A percentile compares a stretch with the other conserved stretches of the same genome.
Evolutionary conservation across 1,140 invertebrate species (phyloP).

Genomic region (Probaryconus sp.): DNA sequence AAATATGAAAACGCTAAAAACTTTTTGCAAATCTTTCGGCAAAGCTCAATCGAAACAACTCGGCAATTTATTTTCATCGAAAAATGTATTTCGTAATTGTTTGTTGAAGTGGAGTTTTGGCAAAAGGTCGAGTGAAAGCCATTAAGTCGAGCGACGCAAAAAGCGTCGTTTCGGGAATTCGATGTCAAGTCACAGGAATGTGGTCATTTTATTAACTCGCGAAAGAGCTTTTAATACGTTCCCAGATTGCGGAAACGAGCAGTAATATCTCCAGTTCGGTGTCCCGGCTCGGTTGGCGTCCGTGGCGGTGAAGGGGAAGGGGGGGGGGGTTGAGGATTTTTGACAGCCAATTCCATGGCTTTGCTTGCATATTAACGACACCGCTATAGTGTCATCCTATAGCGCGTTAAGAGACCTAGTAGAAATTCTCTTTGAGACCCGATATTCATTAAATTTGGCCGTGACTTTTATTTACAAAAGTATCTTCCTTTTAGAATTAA

Average conservation of each 20-base stretch:
- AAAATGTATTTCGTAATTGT: too few relatives aligned
- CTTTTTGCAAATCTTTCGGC: too few relatives aligned
- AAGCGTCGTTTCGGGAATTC: background rate
- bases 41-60: too few relatives aligned
- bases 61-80: too few relatives aligned
- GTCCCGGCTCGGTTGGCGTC: too few relatives aligned
- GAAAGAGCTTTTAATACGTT: conserved; percentile 15
- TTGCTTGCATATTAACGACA: conserved; percentile 52
- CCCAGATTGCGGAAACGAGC: conserved; percentile 10
- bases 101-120: too few relatives aligned
- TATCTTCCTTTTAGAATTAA: conserved; percentile 21
- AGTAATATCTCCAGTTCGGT: conserved; percentile 13
- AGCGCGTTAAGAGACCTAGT: conserved; percentile 11
- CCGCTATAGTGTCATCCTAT: background rate
- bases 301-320: too few relatives aligned
- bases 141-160: too few relatives aligned
- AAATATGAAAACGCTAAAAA: too few relatives aligned
- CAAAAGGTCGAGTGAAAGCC: too few relatives aligned
- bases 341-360: conserved; percentile 12
- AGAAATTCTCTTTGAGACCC: conserved; percentile 54
- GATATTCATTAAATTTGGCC: conserved; percentile 62
- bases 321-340: conserved; percentile 6
- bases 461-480: conserved; percentile 59
- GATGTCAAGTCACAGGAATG: background rate
- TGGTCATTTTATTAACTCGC: conserved; percentile 1